Base-by-base conservation (phyloP, 2,113 vertebrate genomes). In the Pseudorectes ferrugineus region DNA sequence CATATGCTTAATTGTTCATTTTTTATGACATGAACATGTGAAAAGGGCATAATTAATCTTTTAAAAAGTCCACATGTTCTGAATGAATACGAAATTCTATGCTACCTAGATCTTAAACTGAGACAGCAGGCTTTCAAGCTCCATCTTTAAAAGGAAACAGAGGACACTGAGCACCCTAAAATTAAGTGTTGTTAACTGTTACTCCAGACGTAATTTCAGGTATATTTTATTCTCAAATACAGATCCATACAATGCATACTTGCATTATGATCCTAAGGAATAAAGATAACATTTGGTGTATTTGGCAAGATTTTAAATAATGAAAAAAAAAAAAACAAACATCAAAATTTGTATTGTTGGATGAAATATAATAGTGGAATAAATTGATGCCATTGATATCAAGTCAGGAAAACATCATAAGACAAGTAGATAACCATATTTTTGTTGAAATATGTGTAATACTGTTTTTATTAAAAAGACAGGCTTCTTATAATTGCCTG, bases 1-100 rank as follows among this genome's bases (percentile, higher is more conserved):
- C 0, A 0, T 65, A 11, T 38, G 11, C 12, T 31, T 85, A 65
- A 42, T 74, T 42, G 5, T 72, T 92, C 0, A 1, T n/a, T 59
- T 78, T 51, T 24, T 52, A 35, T 52, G 16, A 67, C 19, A 33
- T 14, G 25, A 58, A 21, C 48, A 33, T 5, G 5, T 29, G 46
- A 58, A 83, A 80, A 67, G 3, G 12, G 3, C 10, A 24, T 52
- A 70, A 70, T 23, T 31, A 23, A 58, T 87, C 6, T 73, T 25
- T 62, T 38, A 3, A 29, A 38, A 70, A 49, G 20, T 29, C 5
- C 13, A n/a, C 17, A 6, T 58, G 54, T 45, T 67, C 48, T 61
- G 23, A 63, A 48, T 76, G 3, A 58, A 62, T 36, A 54, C 1
- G n/a, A 54, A 58, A 45, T 40, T 62, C 15, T 49, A 5, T 57